Percentiles rank a stretch among this genome's conserved stretches.
Conservation (phyloP, 2,113 vertebrate genomes). For the Solea solea region DNA sequence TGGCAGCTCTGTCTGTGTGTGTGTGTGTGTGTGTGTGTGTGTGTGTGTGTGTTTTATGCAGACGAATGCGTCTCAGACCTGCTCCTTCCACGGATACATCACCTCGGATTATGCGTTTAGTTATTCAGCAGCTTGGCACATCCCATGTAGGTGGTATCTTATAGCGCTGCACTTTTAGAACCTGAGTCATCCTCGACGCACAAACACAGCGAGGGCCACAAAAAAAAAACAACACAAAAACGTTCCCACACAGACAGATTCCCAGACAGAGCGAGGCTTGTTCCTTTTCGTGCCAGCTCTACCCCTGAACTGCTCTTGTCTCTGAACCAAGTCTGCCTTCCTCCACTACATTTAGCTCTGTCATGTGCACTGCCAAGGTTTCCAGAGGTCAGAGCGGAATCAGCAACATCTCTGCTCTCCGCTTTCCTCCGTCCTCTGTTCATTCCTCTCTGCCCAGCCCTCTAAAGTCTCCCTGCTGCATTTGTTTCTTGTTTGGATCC, state of each 20-base stretch:
- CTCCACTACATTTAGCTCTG: constrained; percentile 64
- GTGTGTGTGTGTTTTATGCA: constrained; percentile 15
- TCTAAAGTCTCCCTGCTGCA: constrained; percentile 36
- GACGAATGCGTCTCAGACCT: constrained; percentile 9
- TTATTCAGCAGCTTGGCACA: constrained; percentile 25
- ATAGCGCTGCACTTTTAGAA: constrained; percentile 19
- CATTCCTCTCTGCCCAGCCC: constrained; percentile 19
- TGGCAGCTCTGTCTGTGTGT: constrained; percentile 9
- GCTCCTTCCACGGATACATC: constrained; percentile 13
- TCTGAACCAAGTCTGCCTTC: constrained; percentile 54
- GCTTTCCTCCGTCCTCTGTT: background rate
- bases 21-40: background rate
- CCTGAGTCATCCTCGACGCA: constrained; percentile 22
- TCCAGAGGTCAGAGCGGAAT: constrained; percentile 51
- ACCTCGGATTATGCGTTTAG: constrained; percentile 16
- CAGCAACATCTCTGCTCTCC: constrained; percentile 38
- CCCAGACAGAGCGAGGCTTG: constrained; percentile 58
- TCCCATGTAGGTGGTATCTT: constrained; percentile 48
- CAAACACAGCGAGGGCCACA: background rate
- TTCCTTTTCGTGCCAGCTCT: constrained; percentile 58
- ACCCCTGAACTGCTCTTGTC: constrained; percentile 65
- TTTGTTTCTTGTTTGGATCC: constrained; percentile 54
- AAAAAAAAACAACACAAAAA: constrained; percentile 3
- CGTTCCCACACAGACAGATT: constrained; percentile 54
- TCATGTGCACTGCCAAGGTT: constrained; percentile 58